Conservation (phyloP, 2,113 vertebrate species). For the Salvelinus sp. region DNA sequence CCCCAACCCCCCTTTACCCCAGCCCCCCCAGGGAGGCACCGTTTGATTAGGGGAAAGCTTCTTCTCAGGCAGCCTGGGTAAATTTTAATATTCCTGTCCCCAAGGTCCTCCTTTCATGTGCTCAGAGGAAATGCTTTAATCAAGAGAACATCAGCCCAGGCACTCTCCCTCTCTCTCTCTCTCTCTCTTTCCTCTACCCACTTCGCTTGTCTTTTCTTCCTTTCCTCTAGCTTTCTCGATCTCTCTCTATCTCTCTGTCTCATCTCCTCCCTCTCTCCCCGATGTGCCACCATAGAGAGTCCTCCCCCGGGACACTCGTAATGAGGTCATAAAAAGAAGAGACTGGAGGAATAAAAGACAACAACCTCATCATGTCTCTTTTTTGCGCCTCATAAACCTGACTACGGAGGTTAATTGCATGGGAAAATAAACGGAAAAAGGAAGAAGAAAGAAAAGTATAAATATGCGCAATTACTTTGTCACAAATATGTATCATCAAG, state of each 20-base stretch:
- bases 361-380: constrained; percentile 45
- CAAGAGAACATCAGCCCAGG: constrained; percentile 23
- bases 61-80: constrained; percentile 12
- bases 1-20: neutral
- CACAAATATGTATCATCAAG: constrained; percentile 2
- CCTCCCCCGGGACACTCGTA: constrained; percentile 32
- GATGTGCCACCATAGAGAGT: constrained; percentile 18
- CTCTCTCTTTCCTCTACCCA: neutral
- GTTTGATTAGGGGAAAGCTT: neutral
- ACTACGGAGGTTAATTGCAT: constrained; percentile 35
- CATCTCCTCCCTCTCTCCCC: neutral
- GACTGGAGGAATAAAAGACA: constrained; percentile 51
- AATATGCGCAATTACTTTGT: neutral
- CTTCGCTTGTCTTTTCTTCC: neutral
- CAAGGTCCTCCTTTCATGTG: constrained; percentile 33
- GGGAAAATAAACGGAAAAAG: constrained; percentile 22
- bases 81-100: constrained; percentile 10
- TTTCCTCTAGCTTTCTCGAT: neutral
- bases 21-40: neutral
- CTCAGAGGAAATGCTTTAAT: constrained; percentile 46
- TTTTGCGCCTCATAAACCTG: constrained; percentile 33
- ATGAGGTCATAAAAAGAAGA: constrained; percentile 56
- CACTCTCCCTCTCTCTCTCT: constrained; percentile 11
- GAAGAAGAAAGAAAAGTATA: constrained; percentile 15
- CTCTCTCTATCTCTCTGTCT: neutral